phyloP scores from a whole-genome alignment of 2,888 invertebrate genomes.

The Celastrina argiolus region DNA sequence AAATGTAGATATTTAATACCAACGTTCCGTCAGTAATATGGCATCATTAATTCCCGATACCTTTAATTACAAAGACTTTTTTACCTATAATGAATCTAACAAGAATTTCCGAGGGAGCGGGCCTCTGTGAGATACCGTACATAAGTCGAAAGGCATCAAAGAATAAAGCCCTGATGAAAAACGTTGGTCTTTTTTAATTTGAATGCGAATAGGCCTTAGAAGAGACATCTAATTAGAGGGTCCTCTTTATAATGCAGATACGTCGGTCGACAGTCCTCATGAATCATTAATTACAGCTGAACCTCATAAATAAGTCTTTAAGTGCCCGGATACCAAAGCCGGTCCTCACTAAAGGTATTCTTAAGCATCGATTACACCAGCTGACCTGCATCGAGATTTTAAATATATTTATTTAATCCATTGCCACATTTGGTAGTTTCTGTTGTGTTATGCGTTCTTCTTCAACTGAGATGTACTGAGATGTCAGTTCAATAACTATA shows the following conservation, averaged over 20 bases:
- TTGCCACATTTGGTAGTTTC: too few relatives aligned
- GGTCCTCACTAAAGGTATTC: neutral
- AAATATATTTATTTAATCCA: too few relatives aligned
- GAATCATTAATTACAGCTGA: constrained; percentile 26
- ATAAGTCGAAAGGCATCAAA: constrained; percentile 29
- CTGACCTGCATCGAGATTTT: neutral
- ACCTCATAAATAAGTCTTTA: constrained; percentile 20
- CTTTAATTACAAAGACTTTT: constrained; percentile 9
- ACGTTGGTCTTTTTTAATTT: constrained; percentile 32
- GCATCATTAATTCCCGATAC: constrained; percentile 8
- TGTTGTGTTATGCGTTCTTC: too few relatives aligned
- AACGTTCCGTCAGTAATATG: neutral
- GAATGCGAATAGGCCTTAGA: constrained; percentile 35
- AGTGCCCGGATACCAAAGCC: neutral
- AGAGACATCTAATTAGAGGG: constrained; percentile 38
- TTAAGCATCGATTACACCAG: neutral
- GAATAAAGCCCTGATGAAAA: constrained; percentile 27
- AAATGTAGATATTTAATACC: neutral
- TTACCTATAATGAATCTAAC: constrained; percentile 6
- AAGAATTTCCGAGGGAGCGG: neutral
- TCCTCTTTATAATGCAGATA: constrained; percentile 39
- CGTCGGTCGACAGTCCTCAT: constrained; percentile 26
- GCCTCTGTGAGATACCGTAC: constrained; percentile 9
- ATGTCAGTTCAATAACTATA: too few relatives aligned
- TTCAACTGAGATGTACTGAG: too few relatives aligned